phyloP scores from a whole-genome alignment of 53 echinoderm and acorn worm species.

The Mesocentrotus franciscanus region DNA sequence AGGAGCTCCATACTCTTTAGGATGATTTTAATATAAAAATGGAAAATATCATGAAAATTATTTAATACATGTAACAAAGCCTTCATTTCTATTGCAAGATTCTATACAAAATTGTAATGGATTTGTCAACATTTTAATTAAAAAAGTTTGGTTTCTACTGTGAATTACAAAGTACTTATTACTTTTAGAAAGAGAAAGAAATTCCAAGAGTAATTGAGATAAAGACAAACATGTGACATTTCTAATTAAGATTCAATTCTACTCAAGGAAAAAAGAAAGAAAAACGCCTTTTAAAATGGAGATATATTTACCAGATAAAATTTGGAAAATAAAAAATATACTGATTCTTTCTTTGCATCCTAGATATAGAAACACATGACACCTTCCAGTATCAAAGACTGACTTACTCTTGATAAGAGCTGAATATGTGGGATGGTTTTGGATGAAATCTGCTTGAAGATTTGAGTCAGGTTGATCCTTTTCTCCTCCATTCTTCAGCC shows the following conservation, averaged over 20 bases:
- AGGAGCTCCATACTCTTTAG: conserved; percentile 86
- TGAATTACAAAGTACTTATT: too few species aligned
- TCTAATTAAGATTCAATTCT: too few species aligned
- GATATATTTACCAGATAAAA: too few species aligned
- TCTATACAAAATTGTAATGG: neutral
- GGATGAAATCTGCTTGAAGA: conserved; percentile 75
- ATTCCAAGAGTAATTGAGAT: too few species aligned
- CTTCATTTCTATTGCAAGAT: neutral
- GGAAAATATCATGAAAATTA: neutral
- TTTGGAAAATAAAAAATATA: too few species aligned
- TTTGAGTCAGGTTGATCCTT: conserved; percentile 66
- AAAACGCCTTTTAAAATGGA: too few species aligned
- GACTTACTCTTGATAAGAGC: conserved; percentile 76
- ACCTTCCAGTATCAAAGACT: neutral
- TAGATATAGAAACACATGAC: too few species aligned
- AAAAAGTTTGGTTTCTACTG: too few species aligned
- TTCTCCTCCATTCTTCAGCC: conserved; percentile 90
- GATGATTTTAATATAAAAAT: neutral
- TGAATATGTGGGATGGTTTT: conserved; percentile 80
- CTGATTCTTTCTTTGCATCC: neutral
- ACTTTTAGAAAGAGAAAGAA: too few species aligned
- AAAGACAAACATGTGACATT: too few species aligned
- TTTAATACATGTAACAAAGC: neutral
- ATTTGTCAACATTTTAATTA: neutral
- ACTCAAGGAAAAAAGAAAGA: too few species aligned